These are phyloP conservation scores for Pyrgus malvae DNA, from an alignment of 2,888 invertebrate species.

Conservation along the genomic window DNA sequence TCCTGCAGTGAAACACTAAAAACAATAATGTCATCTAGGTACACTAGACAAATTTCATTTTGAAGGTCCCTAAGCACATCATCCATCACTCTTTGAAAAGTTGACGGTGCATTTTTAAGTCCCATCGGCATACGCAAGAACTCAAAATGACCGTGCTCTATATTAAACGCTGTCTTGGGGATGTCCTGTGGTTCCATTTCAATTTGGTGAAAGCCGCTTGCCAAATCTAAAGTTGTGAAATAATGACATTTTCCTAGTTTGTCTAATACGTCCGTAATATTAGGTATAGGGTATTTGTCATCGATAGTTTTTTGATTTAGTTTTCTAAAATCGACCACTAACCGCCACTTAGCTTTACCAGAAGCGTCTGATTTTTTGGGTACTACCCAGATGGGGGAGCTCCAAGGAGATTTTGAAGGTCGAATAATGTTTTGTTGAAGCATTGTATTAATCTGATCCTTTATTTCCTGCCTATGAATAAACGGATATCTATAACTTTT, in stretches of 20 bases:
- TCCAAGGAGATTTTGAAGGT: conserved; percentile 24
- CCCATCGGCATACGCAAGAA: conserved; percentile 42
- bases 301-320: no score
- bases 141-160: conserved; percentile 38
- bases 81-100: conserved; percentile 42
- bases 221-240: conserved; percentile 27
- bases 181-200: conserved; percentile 28
- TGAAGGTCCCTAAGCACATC: conserved; percentile 26
- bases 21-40: neutral
- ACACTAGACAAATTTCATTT: neutral
- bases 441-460: conserved; percentile 23
- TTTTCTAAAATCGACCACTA: no score
- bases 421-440: conserved; percentile 19
- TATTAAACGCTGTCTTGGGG: conserved; percentile 41
- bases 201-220: conserved; percentile 28
- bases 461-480: conserved; percentile 21
- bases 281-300: conserved; percentile 38
- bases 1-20: no score
- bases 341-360: conserved; percentile 3
- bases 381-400: conserved; percentile 24
- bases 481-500: conserved; percentile 27
- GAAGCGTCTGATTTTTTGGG: conserved; percentile 24
- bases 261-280: conserved; percentile 33
- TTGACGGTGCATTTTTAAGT: conserved; percentile 39
- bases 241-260: conserved; percentile 40